Conservation (phyloP, 2,888 invertebrate genomes). For the Homarus gammarus region DNA sequence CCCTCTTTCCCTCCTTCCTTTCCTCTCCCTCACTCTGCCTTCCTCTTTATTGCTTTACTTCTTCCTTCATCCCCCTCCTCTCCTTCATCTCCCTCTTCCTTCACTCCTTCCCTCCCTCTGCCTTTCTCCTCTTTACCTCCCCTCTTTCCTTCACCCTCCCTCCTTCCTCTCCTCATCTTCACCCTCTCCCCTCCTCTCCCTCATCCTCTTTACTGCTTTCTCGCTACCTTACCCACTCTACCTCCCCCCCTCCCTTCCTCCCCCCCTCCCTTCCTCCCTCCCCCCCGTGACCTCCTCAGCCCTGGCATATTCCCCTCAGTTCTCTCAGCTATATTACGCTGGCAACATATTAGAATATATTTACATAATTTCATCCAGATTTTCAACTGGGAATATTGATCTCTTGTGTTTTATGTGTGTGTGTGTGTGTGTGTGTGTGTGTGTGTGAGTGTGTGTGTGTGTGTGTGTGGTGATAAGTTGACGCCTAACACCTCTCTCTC, state of each 20-base stretch:
- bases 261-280: not conserved
- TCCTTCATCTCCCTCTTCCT: not conserved
- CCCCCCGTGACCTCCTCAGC: too few species aligned
- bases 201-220: not conserved
- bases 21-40: not conserved
- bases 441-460: too few species aligned
- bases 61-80: not conserved
- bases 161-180: not conserved
- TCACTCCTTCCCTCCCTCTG: not conserved
- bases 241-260: not conserved
- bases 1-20: not conserved
- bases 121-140: not conserved
- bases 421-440: too few species aligned
- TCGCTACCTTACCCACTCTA: not conserved
- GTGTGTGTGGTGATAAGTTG: too few species aligned
- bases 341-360: too few species aligned
- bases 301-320: too few species aligned
- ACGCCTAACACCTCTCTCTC: too few species aligned
- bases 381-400: too few species aligned
- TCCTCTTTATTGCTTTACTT: not conserved
- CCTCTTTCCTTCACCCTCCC: not conserved
- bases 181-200: not conserved
- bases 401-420: too few species aligned
- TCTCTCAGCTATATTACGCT: too few species aligned
- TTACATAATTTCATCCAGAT: too few species aligned